Percentiles rank a stretch among this genome's conserved stretches.
These are phyloP conservation scores for Gnathonemus echidnorhynchus DNA, from an alignment of 2,113 vertebrate species.

Conservation along the genomic window DNA sequence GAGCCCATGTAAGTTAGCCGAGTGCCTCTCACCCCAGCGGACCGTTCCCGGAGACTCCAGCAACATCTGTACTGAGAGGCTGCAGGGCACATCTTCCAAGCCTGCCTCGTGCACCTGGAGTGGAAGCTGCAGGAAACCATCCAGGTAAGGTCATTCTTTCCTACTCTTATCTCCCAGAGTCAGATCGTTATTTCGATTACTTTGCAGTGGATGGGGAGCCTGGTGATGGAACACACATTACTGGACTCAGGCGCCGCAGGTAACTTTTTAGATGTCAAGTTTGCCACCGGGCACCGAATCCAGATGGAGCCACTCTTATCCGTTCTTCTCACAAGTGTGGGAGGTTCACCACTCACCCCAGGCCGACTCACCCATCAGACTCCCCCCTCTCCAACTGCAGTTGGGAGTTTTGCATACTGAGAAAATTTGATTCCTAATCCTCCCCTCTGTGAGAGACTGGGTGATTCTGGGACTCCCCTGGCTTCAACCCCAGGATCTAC, in stretches of 20 bases:
- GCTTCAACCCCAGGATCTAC: background rate
- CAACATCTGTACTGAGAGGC: background rate
- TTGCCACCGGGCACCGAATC: no score
- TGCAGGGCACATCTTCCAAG: background rate
- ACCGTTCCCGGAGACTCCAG: background rate
- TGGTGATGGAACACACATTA: background rate
- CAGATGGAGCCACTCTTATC: no score
- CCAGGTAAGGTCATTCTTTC: background rate
- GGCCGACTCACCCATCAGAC: no score
- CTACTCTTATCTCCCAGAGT: background rate
- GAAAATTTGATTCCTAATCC: no score
- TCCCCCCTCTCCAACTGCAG: no score
- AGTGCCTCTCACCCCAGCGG: background rate
- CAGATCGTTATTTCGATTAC: background rate
- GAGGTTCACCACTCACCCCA: no score
- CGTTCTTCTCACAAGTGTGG: no score
- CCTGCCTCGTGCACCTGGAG: background rate
- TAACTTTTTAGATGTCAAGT: background rate
- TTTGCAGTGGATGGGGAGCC: background rate
- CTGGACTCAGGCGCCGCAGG: background rate
- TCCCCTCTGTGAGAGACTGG: background rate
- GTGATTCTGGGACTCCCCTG: background rate
- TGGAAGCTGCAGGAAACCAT: background rate
- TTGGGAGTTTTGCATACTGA: no score
- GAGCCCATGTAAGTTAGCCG: background rate